A percentile compares a stretch with the other conserved stretches of the same genome.
These are phyloP conservation scores for Prunella strophiata DNA, from an alignment of 2,797 vertebrate genomes.

Conservation along the genomic window DNA sequence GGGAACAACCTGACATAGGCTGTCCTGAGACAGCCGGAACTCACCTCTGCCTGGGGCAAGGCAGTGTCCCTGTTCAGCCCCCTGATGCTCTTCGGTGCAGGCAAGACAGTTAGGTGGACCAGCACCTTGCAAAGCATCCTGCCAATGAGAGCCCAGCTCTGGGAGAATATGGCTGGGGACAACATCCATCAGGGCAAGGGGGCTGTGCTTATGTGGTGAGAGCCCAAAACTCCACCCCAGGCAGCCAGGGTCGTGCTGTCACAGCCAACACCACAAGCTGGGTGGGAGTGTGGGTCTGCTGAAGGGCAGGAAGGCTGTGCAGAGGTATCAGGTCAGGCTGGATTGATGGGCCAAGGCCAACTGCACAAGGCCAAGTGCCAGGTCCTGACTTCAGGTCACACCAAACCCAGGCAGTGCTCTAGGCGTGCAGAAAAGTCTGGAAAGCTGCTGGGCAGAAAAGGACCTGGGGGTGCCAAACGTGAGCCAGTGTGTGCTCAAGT, in stretches of 20 bases:
- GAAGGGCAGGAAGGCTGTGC: background rate
- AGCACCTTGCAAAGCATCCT: background rate
- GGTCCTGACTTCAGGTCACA: background rate
- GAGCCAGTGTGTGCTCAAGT: background rate
- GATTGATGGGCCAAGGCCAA: background rate
- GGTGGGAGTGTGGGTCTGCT: background rate
- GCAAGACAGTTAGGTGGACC: fast-evolving
- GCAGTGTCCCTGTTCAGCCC: background rate
- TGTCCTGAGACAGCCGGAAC: background rate
- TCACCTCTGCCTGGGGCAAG: background rate
- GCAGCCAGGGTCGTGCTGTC: background rate
- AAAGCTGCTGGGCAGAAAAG: background rate
- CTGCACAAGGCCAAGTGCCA: background rate
- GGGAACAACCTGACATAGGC: background rate
- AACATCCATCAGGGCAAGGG: background rate
- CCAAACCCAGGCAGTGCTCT: background rate
- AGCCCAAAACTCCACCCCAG: background rate
- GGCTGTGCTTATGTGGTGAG: fast-evolving
- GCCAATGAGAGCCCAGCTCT: background rate
- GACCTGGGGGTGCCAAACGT: background rate
- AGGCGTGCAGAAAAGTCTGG: background rate
- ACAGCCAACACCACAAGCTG: background rate
- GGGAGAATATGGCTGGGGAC: background rate
- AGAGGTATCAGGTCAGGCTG: background rate
- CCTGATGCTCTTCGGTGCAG: background rate